Evolutionary conservation across 2,797 vertebrate species (phyloP), one percentile per base, ranked within the genome.

Genomic region (Mustela erminea): DNA sequence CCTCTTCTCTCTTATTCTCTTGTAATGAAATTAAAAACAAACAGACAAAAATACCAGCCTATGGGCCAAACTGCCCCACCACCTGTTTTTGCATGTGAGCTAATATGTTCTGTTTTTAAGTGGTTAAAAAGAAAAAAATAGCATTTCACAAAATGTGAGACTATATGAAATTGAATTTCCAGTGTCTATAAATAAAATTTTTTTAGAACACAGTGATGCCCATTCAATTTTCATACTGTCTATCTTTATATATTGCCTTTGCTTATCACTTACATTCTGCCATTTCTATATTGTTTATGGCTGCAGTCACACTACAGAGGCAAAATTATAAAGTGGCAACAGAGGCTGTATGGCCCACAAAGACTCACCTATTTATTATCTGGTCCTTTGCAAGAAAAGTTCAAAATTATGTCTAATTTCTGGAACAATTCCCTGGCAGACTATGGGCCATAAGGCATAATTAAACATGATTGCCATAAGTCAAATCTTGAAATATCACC

Each of bases 101-200:
- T 64, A 46, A 29, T 12, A 18, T 43, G 87, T 64, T 49, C 29
- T 81, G 18, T 21, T 92, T 89, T 60, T 27, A 68, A 82, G 46
- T 58, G 7, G 17, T n/a, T 87, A 21, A 49, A 72, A 60, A 60
- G 25, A 60, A 27, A 62, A 27, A 74, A 74, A 35, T 13, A n/a
- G 5, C n/a, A 85, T 75, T 81, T 85, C 46, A 60, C 52, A 25
- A 74, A 68, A 75, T 60, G 2, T 32, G 20, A 72, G 46, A 70
- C 81, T 78, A 29, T 11, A 90, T 72, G 2, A 96, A 93, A 78
- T 80, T 93, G 85, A 95, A 56, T 46, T 85, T 23, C 78, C 18
- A 62, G n/a, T 41, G 77, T 68, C 54, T 46, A 60, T 60, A 87
- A 81, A 54, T 13, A 90, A 35, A 74, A 10, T 2, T 32, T 35